Conservation (phyloP, 2,888 invertebrate genomes). For the Stenotaenia linearis region DNA sequence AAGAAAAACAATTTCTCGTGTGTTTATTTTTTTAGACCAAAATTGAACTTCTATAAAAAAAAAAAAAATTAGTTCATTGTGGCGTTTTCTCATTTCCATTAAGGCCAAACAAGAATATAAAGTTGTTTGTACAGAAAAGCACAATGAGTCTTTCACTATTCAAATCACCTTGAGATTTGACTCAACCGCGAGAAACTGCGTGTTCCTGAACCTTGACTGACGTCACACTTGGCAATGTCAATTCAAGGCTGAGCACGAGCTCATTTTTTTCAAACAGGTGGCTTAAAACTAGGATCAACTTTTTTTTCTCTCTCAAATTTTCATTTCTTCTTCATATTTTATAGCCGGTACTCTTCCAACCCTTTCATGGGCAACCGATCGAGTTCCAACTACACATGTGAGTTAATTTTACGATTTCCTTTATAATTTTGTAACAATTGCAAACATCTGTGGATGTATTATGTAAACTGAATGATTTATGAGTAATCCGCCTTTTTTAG, state of each 20-base stretch:
- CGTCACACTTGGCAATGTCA: neutral
- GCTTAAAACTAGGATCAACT: neutral
- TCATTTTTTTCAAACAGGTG: neutral
- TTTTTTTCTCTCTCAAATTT: neutral
- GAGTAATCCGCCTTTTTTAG: no score
- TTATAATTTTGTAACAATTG: neutral
- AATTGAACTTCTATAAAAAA: neutral
- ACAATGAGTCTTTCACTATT: neutral
- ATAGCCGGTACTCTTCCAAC: slow-evolving; percentile 37
- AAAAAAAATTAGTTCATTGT: neutral
- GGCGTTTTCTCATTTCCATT: neutral
- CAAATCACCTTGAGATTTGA: neutral
- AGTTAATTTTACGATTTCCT: neutral
- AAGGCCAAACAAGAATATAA: neutral
- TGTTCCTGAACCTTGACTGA: neutral
- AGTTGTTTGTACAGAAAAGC: neutral
- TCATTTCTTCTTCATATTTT: neutral
- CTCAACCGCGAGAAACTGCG: no score
- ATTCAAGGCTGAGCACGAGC: neutral
- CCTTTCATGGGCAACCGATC: slow-evolving; percentile 34
- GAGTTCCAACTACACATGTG: neutral
- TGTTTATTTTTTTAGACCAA: neutral
- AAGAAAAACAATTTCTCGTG: neutral
- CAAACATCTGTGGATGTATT: neutral
- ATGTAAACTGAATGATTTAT: no score